These are phyloP conservation scores for Heloderma charlesbogerti DNA, from an alignment of 2,113 vertebrate genomes.

Conservation along the genomic window DNA sequence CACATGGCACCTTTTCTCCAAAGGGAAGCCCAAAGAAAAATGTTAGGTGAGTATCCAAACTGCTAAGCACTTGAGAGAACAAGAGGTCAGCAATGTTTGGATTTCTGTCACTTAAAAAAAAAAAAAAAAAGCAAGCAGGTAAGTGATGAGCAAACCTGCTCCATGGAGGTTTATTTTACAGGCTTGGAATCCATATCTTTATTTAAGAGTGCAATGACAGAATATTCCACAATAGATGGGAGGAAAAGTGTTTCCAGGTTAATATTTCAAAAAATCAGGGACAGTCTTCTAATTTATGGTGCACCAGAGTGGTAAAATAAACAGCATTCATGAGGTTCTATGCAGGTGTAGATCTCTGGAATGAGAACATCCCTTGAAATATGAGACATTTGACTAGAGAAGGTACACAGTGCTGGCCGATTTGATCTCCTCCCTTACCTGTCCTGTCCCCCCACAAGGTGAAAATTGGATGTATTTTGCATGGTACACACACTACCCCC, in stretches of 20 bases:
- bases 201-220: not conserved
- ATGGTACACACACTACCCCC: not conserved
- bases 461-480: conserved; percentile 9
- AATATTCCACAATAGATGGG: not conserved
- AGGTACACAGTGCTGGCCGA: not conserved
- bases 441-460: not conserved
- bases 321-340: not conserved
- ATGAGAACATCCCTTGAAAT: conserved; percentile 12
- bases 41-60: not conserved
- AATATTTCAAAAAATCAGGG: not conserved
- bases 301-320: conserved; percentile 5
- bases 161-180: not conserved
- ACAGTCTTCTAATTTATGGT: not conserved
- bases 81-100: not conserved
- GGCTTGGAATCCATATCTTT: not conserved
- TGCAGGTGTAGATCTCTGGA: not conserved
- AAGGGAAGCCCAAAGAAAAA: not conserved
- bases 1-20: too few relatives aligned
- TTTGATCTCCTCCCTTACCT: not conserved
- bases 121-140: not conserved
- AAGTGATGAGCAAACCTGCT: not conserved
- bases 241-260: conserved; percentile 5
- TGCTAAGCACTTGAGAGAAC: not conserved
- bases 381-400: not conserved
- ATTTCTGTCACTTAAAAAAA: not conserved